These are phyloP conservation scores for Melinopterus prodromus DNA, from an alignment of 2,888 invertebrate species.

Conservation along the genomic window DNA sequence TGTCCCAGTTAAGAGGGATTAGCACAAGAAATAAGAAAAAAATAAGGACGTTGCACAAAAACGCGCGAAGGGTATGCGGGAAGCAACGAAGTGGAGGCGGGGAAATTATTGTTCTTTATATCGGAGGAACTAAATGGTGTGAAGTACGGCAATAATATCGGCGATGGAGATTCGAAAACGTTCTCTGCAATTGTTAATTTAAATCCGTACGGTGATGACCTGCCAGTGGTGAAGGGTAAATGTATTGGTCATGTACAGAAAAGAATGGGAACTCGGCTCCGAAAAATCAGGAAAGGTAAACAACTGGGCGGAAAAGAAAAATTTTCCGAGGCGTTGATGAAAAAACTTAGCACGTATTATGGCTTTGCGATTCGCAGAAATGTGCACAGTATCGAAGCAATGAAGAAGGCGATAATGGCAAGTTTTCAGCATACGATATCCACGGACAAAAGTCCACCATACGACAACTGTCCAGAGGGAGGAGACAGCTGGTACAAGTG, in stretches of 20 bases:
- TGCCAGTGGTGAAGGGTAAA: background rate
- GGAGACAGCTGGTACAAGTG: background rate
- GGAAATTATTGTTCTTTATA: background rate
- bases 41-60: background rate
- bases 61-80: background rate
- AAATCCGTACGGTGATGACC: conserved; percentile 8
- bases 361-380: conserved; percentile 15
- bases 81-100: background rate
- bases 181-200: conserved; percentile 11
- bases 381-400: background rate
- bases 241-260: background rate
- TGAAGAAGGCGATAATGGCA: conserved; percentile 8
- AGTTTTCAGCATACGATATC: background rate
- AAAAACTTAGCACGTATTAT: conserved; percentile 18
- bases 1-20: no score
- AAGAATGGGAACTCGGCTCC: conserved; percentile 11
- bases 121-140: background rate
- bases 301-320: conserved; percentile 17
- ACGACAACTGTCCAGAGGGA: background rate
- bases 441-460: conserved; percentile 29
- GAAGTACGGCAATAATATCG: conserved; percentile 11
- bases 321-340: conserved; percentile 11
- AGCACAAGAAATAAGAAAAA: no score
- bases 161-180: conserved; percentile 18
- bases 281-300: conserved; percentile 6